Percentiles rank a stretch among this genome's conserved stretches.
These are phyloP conservation scores for Drosophila heteroneura DNA, from an alignment of 2,888 invertebrate genomes.

Conservation along the genomic window DNA sequence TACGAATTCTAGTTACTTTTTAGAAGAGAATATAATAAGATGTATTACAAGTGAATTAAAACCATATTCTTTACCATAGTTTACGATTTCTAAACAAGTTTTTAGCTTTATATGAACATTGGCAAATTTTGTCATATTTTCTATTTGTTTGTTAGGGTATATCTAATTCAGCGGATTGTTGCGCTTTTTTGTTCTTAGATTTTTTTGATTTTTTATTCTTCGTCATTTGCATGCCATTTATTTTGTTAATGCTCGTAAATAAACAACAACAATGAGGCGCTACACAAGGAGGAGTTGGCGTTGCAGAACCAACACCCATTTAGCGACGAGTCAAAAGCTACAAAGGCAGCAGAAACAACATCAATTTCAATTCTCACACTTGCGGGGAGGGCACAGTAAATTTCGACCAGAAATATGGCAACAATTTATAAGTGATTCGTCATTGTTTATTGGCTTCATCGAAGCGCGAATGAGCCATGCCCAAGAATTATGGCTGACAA, in stretches of 20 bases:
- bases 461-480: slow-evolving; percentile 66
- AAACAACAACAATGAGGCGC: slow-evolving; percentile 61
- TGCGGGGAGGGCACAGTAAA: slow-evolving; percentile 36
- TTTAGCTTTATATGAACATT: neutral
- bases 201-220: slow-evolving; percentile 25
- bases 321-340: slow-evolving; percentile 51
- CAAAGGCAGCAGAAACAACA: slow-evolving; percentile 61
- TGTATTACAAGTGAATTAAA: neutral
- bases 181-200: slow-evolving; percentile 11
- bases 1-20: neutral
- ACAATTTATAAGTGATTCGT: slow-evolving; percentile 83
- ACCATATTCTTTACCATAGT: neutral
- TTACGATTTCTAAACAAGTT: neutral
- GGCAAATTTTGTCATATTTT: neutral
- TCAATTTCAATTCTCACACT: slow-evolving; percentile 81
- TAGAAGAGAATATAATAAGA: neutral
- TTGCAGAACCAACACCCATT: slow-evolving; percentile 49
- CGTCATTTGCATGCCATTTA: slow-evolving; percentile 79
- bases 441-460: slow-evolving; percentile 82
- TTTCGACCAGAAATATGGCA: slow-evolving; percentile 71
- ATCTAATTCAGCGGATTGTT: neutral
- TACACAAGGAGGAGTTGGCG: neutral
- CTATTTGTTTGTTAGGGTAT: slow-evolving; percentile 12
- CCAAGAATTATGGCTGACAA: slow-evolving; percentile 72
- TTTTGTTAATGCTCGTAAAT: slow-evolving; percentile 78